phyloP scores from a whole-genome alignment of 2,113 vertebrate genomes.

The Pelecanus crispus region DNA sequence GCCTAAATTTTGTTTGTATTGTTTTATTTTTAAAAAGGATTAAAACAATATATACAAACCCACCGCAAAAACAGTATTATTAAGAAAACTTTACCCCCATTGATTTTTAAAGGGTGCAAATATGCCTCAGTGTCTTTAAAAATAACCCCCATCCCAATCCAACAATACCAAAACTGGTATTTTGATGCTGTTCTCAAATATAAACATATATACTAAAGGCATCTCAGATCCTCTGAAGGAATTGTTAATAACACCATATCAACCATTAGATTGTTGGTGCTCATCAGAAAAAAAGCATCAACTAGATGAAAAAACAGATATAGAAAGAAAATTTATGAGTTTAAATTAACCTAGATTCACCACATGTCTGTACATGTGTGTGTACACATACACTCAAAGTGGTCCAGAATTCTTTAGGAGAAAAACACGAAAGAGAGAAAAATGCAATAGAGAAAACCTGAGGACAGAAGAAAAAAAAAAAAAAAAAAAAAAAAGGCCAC shows the following conservation, averaged over 20 bases:
- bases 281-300: neutral
- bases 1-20: neutral
- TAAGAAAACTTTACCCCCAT: neutral
- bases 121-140: neutral
- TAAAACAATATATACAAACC: neutral
- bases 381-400: neutral
- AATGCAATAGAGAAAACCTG: neutral
- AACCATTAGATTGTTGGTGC: neutral
- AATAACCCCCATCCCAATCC: neutral
- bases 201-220: neutral
- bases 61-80: neutral
- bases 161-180: neutral
- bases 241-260: neutral
- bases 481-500: no score
- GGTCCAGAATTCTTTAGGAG: neutral
- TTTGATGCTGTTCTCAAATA: neutral
- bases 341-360: neutral
- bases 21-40: neutral
- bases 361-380: neutral
- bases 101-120: neutral
- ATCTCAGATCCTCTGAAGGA: neutral
- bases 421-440: neutral
- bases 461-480: neutral
- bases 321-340: neutral
- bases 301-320: neutral